phyloP scores from a whole-genome alignment of 2,113 vertebrate species.

The Strix uralensis region DNA sequence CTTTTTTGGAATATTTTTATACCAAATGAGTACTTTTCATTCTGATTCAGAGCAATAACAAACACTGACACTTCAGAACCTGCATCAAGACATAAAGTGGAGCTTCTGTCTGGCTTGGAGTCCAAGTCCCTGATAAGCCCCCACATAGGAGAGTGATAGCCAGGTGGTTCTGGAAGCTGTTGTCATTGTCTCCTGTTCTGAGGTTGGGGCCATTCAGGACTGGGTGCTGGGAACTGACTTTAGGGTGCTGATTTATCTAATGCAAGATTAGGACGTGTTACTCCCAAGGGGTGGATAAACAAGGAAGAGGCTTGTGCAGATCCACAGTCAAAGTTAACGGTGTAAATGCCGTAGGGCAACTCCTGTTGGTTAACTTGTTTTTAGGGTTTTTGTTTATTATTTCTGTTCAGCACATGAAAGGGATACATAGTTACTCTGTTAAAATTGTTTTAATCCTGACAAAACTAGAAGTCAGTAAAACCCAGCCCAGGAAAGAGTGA shows the following conservation, averaged over 20 bases:
- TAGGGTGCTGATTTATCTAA: not conserved
- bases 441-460: not conserved
- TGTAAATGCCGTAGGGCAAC: accelerated
- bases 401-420: not conserved
- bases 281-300: not conserved
- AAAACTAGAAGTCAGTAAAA: slow-evolving; percentile 24
- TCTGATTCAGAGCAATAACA: not conserved
- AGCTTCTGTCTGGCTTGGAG: not conserved
- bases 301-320: not conserved
- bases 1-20: not conserved
- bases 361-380: not conserved
- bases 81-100: not conserved
- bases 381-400: not conserved
- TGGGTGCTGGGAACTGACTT: not conserved
- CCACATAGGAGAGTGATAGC: not conserved
- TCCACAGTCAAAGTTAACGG: not conserved
- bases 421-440: not conserved
- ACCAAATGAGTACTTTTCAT: not conserved
- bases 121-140: not conserved
- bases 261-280: not conserved
- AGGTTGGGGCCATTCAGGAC: not conserved
- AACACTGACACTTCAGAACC: not conserved
- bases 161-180: not conserved
- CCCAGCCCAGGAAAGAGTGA: slow-evolving; percentile 2
- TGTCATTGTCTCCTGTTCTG: not conserved